phyloP scores from a whole-genome alignment of 2,888 invertebrate genomes.

The Oxytorus armatus region DNA sequence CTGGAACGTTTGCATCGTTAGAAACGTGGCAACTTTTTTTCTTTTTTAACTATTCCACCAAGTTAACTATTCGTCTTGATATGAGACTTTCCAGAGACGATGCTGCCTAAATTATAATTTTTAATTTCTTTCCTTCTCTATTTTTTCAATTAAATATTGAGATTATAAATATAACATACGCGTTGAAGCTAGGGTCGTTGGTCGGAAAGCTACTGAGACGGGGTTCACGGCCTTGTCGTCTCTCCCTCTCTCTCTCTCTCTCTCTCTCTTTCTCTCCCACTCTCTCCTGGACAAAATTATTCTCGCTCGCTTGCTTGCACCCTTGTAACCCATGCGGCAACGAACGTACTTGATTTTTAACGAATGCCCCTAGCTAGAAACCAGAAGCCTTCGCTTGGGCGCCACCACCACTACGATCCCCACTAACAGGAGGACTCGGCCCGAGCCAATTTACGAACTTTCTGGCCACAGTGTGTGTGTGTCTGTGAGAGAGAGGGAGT shows the following conservation, averaged over 20 bases:
- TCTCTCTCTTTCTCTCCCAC: constrained; percentile 20
- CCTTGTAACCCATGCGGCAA: constrained; percentile 59
- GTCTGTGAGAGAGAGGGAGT: constrained; percentile 16
- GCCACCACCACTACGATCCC: constrained; percentile 12
- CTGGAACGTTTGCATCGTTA: no score
- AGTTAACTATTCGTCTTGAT: no score
- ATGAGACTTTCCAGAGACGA: no score
- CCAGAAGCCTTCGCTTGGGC: constrained; percentile 38
- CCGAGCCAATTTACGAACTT: constrained; percentile 67
- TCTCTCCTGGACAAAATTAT: constrained; percentile 52
- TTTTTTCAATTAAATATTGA: constrained; percentile 52
- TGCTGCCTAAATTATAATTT: background rate
- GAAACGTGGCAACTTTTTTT: no score
- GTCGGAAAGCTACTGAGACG: constrained; percentile 23
- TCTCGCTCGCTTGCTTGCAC: constrained; percentile 62
- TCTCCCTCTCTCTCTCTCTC: constrained; percentile 19
- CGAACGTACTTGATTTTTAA: constrained; percentile 68
- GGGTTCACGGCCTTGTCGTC: constrained; percentile 37
- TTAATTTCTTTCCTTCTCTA: background rate
- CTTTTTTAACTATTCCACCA: no score
- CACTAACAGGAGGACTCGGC: constrained; percentile 41
- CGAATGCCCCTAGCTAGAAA: constrained; percentile 62
- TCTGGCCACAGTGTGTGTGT: constrained; percentile 45
- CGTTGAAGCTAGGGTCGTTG: constrained; percentile 45
- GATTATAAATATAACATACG: constrained; percentile 4